Conservation (phyloP, 2,113 vertebrate genomes). For the Dascyllus trimaculatus region DNA sequence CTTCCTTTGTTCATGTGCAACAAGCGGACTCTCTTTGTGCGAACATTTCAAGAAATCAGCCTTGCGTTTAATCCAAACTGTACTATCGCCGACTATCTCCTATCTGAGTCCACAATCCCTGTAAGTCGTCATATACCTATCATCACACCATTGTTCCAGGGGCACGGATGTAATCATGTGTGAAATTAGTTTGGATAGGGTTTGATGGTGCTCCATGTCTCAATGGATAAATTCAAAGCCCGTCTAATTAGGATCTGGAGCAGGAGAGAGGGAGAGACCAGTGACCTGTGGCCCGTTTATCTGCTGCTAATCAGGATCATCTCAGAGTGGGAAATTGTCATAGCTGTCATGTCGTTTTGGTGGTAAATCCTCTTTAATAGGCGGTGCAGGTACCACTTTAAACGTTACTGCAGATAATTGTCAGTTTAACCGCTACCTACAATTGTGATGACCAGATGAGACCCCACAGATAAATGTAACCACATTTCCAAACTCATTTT, state of each 20-base stretch:
- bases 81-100: not conserved
- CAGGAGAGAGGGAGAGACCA: conserved; percentile 24
- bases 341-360: too few relatives aligned
- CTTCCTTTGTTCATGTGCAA: not conserved
- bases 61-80: not conserved
- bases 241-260: conserved; percentile 45
- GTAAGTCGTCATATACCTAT: conserved; percentile 25
- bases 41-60: not conserved
- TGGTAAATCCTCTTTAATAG: not conserved
- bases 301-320: conserved; percentile 38
- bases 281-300: conserved; percentile 36
- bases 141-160: conserved; percentile 38
- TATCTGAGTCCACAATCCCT: not conserved
- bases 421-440: too few relatives aligned
- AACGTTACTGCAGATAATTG: not conserved
- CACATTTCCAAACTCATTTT: too few relatives aligned
- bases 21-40: not conserved
- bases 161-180: conserved; percentile 59
- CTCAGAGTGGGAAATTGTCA: conserved; percentile 18
- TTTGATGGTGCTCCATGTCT: conserved; percentile 48
- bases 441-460: too few relatives aligned
- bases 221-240: conserved; percentile 43
- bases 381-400: not conserved
- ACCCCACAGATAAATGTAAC: too few relatives aligned
- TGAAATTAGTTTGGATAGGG: conserved; percentile 70